phyloP scores from a whole-genome alignment of 2,888 invertebrate species.

The Limenitis camilla region DNA sequence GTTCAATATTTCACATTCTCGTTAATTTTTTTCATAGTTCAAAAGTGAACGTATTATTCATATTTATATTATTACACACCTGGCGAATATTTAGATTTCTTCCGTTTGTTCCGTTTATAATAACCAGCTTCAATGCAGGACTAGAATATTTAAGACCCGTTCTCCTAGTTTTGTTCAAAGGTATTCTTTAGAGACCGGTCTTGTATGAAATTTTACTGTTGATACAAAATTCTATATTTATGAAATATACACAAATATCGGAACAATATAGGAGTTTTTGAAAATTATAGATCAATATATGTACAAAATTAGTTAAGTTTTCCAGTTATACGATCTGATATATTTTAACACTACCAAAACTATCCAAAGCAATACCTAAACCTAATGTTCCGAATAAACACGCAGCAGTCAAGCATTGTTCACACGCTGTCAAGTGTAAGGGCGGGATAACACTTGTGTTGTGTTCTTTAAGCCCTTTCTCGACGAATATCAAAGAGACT shows the following conservation, averaged over 20 bases:
- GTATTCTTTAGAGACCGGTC: neutral
- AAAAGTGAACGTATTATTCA: neutral
- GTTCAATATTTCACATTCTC: too few relatives aligned
- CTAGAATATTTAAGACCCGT: constrained; percentile 6
- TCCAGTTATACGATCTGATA: too few relatives aligned
- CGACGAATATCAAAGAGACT: constrained; percentile 22
- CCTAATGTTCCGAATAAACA: neutral
- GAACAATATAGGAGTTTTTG: too few relatives aligned
- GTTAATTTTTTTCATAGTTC: neutral
- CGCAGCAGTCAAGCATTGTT: constrained; percentile 19
- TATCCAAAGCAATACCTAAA: neutral
- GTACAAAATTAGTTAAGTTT: too few relatives aligned
- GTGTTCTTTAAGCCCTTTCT: constrained; percentile 10
- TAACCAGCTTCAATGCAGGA: constrained; percentile 9
- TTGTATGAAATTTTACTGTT: neutral
- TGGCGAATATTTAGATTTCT: constrained; percentile 19
- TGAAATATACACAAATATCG: too few relatives aligned
- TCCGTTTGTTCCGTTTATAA: constrained; percentile 7
- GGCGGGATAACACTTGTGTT: constrained; percentile 9
- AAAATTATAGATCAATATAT: too few relatives aligned
- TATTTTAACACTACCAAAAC: neutral
- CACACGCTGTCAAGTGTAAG: constrained; percentile 22
- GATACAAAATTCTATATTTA: neutral
- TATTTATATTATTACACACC: neutral
- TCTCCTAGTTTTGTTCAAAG: constrained; percentile 4